phyloP scores from a whole-genome alignment of 2,797 vertebrate species.

The Platyrinchus mystaceus region DNA sequence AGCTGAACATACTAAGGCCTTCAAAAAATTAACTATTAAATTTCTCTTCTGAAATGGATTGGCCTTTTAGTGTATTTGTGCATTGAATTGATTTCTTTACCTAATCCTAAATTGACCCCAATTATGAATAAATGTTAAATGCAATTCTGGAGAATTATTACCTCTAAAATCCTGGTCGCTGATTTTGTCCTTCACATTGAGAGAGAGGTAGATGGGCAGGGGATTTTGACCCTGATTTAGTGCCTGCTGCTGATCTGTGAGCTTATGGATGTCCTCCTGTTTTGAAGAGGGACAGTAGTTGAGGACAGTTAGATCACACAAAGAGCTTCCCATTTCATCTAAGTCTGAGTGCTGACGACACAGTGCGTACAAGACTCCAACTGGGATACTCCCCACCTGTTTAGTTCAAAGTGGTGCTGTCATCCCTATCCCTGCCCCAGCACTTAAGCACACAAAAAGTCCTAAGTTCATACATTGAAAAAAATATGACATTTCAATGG shows the following conservation, averaged over 20 bases:
- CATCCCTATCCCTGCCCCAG: not conserved
- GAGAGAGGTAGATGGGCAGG: conserved; percentile 80
- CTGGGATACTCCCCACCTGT: not conserved
- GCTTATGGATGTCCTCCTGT: conserved; percentile 73
- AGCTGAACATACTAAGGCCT: not conserved
- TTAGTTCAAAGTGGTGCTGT: not conserved
- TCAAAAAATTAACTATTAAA: not conserved
- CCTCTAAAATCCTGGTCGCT: conserved; percentile 82
- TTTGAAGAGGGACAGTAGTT: conserved; percentile 27
- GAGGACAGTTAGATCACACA: not conserved
- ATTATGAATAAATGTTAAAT: not conserved
- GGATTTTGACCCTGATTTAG: conserved; percentile 79
- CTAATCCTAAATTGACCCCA: not conserved
- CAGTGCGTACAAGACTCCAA: not conserved
- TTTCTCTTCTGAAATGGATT: not conserved
- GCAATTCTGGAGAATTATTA: conserved; percentile 48
- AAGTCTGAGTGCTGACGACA: not conserved
- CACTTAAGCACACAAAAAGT: not conserved
- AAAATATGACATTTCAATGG: not conserved
- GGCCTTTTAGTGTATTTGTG: not conserved
- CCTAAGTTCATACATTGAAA: not conserved
- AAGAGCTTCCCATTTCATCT: not conserved
- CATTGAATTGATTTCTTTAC: not conserved
- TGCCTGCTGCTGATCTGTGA: conserved; percentile 79
- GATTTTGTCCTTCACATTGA: conserved; percentile 80